Base-by-base conservation (phyloP, 2,113 vertebrate genomes). In the Hirundichthys speculiger region DNA sequence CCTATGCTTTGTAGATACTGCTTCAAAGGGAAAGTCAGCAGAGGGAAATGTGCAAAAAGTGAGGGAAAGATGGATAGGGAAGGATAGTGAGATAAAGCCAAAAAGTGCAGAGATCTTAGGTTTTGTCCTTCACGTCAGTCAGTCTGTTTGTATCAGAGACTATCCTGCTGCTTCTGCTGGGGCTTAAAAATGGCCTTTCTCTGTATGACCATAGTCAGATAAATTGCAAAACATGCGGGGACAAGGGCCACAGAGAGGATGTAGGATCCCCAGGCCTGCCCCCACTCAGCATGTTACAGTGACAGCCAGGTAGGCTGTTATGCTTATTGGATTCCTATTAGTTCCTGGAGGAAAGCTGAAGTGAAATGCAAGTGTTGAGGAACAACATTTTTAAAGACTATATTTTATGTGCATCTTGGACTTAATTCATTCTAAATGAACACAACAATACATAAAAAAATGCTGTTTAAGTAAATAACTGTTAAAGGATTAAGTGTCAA, bases 101-200 rank as follows among this genome's bases (percentile, higher is more conserved):
- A 46, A 50, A 34, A 76, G 75, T 78, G 43, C 43, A 42, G 34
- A 61, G 64, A 75, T 75, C 51, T 66, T 49, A 53, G 64, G 55
- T 64, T 77, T 71, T 64, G 66, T 71, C 59, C 72, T 51, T 57
- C 11, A 45, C 4, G 56, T 83, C 80, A 57, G 38, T 83, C 78
- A 69, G 43, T 70, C 54, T 74, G 64, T 47, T 34, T 39, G 63
- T 58, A 40, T 19, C 24, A n/a, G 10, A 50, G 40, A 50, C 39
- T 61, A 54, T 64, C 40, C 57, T 42, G 58, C 25, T 3, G 51
- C 51, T 68, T 62, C 54, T 45, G 47, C 14, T 39, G 64, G 49
- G 49, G 56, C 51, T 70, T 64, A 72, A 61, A 64, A 73, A 27
- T 20, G 30, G 30, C 30, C n/a, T n/a, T n/a, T n/a, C 19, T 21